Conservation (phyloP, 1,140 invertebrate genomes). For the Ruditapes philippinarum region DNA sequence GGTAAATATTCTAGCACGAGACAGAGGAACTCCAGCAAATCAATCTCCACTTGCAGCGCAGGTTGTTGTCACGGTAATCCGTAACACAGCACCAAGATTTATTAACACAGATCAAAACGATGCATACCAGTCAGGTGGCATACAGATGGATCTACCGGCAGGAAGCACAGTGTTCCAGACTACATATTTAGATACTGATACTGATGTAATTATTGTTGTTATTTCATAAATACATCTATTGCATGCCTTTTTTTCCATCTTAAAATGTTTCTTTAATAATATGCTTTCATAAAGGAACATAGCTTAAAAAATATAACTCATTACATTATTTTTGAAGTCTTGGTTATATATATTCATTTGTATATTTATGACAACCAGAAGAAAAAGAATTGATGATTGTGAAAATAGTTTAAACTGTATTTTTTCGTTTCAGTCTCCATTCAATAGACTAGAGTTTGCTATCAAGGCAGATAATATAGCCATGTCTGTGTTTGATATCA, state of each 20-base stretch:
- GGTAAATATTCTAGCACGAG: conserved; percentile 29
- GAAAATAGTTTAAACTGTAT: background rate
- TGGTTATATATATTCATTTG: no score
- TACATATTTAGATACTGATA: background rate
- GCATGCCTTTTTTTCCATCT: no score
- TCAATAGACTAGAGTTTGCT: conserved; percentile 23
- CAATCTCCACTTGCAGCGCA: background rate
- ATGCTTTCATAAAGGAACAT: no score
- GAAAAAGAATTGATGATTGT: no score
- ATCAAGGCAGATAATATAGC: conserved; percentile 14
- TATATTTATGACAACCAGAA: no score
- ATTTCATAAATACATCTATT: no score
- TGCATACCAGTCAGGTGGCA: background rate
- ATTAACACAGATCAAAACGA: background rate
- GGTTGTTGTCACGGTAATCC: conserved; percentile 28
- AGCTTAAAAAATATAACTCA: no score
- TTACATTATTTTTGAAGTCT: no score
- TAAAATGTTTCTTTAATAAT: no score
- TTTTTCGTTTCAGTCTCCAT: conserved; percentile 48
- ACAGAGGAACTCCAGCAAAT: background rate
- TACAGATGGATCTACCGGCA: conserved; percentile 26
- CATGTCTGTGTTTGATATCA: conserved; percentile 35
- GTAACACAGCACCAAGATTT: conserved; percentile 56
- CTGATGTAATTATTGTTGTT: conserved; percentile 3
- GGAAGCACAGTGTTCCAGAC: conserved; percentile 33